Conservation (phyloP, 2,113 vertebrate genomes). For the Chrysochloris asiatica region DNA sequence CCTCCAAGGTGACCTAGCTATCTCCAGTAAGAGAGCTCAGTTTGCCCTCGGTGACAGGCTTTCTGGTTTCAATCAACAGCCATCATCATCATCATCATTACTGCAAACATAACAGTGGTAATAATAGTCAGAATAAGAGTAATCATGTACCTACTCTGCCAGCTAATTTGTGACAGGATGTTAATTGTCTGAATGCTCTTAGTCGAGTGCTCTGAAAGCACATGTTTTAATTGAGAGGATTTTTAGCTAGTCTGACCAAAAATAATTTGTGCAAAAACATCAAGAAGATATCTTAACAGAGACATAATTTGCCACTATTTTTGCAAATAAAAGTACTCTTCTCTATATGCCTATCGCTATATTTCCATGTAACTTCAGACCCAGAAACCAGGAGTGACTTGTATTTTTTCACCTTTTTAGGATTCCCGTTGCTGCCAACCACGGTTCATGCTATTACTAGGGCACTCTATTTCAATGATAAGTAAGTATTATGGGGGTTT, state of each 20-base stretch:
- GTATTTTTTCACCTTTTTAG: conserved; percentile 80
- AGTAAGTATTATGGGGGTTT: conserved; percentile 86
- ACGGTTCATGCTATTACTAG: conserved; percentile 95
- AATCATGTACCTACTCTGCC: neutral
- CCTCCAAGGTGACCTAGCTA: neutral
- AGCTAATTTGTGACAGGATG: neutral
- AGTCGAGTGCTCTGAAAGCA: neutral
- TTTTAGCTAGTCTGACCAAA: conserved; percentile 4
- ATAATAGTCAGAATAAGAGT: neutral
- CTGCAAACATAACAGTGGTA: neutral
- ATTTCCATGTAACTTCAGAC: neutral
- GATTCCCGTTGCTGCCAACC: conserved; percentile 95
- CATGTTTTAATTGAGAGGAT: neutral
- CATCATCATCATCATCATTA: neutral
- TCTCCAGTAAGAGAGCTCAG: neutral
- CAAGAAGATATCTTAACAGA: neutral
- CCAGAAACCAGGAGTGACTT: conserved; percentile 13
- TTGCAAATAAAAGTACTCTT: neutral
- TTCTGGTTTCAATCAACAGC: neutral
- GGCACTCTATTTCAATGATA: conserved; percentile 96
- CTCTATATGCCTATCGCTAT: neutral
- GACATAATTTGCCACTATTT: neutral
- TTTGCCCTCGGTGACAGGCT: neutral
- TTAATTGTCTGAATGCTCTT: conserved; percentile 7
- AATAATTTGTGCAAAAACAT: neutral